phyloP scores from a whole-genome alignment of 2,888 invertebrate genomes.

The Stenodera caucasica region DNA sequence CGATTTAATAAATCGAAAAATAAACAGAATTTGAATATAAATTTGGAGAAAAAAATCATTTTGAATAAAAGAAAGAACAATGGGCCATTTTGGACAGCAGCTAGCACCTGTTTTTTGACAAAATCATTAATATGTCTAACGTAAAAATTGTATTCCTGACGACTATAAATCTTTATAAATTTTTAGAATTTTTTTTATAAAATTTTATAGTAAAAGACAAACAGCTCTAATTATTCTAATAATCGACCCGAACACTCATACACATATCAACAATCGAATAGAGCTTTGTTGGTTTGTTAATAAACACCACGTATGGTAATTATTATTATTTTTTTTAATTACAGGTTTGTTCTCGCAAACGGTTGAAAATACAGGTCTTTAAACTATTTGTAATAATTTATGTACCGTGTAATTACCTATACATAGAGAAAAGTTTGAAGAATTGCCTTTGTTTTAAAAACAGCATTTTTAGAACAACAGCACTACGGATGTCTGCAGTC shows the following conservation, averaged over 20 bases:
- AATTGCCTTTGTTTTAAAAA: conserved; percentile 10
- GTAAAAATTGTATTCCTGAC: background rate
- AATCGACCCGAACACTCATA: too few relatives aligned
- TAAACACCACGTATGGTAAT: conserved; percentile 39
- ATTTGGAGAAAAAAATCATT: too few relatives aligned
- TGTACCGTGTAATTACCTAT: conserved; percentile 38
- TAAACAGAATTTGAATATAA: too few relatives aligned
- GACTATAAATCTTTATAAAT: conserved; percentile 13
- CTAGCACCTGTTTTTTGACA: background rate
- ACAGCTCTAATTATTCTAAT: conserved; percentile 34
- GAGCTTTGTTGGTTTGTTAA: conserved; percentile 23
- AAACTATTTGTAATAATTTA: conserved; percentile 41
- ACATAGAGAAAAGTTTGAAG: conserved; percentile 17
- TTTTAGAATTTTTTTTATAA: too few relatives aligned
- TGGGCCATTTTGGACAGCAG: background rate
- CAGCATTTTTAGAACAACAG: conserved; percentile 4
- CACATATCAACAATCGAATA: conserved; percentile 28
- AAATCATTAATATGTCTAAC: background rate
- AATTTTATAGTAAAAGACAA: conserved; percentile 18
- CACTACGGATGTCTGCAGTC: conserved; percentile 3
- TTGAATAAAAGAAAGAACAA: too few relatives aligned
- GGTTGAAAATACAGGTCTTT: conserved; percentile 35
- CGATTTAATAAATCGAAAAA: conserved; percentile 2
- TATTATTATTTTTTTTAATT: conserved; percentile 46
- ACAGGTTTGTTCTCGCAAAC: conserved; percentile 38